A percentile compares a stretch with the other conserved stretches of the same genome.
Conservation (phyloP, 1,140 invertebrate species). For the Daktulosphaira vitifoliae region DNA sequence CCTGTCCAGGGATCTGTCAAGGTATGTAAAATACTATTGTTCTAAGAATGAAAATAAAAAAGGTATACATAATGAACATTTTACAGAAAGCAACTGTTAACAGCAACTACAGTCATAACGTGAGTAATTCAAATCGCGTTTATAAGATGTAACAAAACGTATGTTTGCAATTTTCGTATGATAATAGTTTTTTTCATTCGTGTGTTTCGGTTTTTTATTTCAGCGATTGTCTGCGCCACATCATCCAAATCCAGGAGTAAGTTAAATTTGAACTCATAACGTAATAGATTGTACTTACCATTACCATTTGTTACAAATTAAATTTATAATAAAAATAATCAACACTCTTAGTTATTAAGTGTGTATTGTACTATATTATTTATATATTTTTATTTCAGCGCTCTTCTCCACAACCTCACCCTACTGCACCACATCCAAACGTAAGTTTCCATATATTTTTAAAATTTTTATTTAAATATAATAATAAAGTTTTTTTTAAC, state of each 20-base stretch:
- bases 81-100: constrained; percentile 6
- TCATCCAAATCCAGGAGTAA: constrained; percentile 18
- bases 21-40: neutral
- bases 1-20: constrained; percentile 43
- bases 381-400: constrained; percentile 34
- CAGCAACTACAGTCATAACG: constrained; percentile 16
- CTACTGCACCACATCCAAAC: constrained; percentile 36
- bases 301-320: no score
- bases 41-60: neutral
- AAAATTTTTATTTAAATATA: neutral
- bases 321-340: no score
- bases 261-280: no score
- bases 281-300: no score
- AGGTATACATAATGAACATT: no score
- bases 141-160: no score
- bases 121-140: neutral
- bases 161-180: no score
- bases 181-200: no score
- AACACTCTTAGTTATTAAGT: no score
- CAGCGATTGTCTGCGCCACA: constrained; percentile 7
- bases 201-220: neutral
- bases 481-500: constrained; percentile 19
- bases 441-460: constrained; percentile 26
- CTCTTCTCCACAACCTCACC: constrained; percentile 36
- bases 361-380: no score